phyloP scores from a whole-genome alignment of 1,140 invertebrate species.

The Sycobia sp. region DNA sequence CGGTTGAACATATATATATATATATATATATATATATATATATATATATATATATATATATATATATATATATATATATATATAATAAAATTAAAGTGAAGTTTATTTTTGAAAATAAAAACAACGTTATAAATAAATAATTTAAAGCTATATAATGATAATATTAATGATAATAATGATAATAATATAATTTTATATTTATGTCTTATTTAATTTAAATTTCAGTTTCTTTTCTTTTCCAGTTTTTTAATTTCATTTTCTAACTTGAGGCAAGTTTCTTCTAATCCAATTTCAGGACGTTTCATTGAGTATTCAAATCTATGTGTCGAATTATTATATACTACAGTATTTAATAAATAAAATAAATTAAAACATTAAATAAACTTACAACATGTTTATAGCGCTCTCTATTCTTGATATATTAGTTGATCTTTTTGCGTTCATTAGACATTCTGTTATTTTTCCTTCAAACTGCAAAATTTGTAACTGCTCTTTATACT shows the following conservation, averaged over 20 bases:
- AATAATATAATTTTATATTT: too few relatives aligned
- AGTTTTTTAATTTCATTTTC: slow-evolving; percentile 9
- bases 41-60: too few relatives aligned
- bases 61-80: too few relatives aligned
- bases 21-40: too few relatives aligned
- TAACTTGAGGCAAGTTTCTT: neutral
- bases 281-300: slow-evolving; percentile 15
- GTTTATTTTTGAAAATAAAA: too few relatives aligned
- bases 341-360: neutral
- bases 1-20: too few relatives aligned
- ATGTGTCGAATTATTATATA: too few relatives aligned
- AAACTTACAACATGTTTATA: slow-evolving; percentile 24
- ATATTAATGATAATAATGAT: too few relatives aligned
- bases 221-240: neutral
- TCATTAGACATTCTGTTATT: slow-evolving; percentile 4
- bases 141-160: too few relatives aligned
- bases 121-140: too few relatives aligned
- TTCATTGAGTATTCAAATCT: slow-evolving; percentile 26
- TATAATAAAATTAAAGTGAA: too few relatives aligned
- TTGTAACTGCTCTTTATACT: neutral
- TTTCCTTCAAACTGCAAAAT: neutral
- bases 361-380: neutral
- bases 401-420: slow-evolving; percentile 4
- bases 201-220: neutral
- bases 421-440: neutral